Conservation (phyloP, 1,140 invertebrate genomes). For the Melitaea cinxia region DNA sequence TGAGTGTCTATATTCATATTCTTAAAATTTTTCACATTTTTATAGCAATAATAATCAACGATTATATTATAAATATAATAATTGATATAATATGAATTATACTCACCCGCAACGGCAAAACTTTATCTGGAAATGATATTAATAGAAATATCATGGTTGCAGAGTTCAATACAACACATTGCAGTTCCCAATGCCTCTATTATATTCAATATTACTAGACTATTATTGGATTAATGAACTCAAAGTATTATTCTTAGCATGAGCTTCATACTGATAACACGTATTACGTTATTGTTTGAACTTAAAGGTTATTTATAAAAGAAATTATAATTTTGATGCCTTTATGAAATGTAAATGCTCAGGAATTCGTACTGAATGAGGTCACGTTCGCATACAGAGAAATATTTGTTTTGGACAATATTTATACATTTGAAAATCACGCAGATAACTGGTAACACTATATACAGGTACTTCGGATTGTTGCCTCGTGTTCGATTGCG, state of each 20-base stretch:
- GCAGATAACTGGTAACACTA: not conserved
- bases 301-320: slow-evolving; percentile 25
- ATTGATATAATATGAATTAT: not conserved
- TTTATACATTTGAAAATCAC: not conserved
- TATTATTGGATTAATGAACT: slow-evolving; percentile 69
- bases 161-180: slow-evolving; percentile 65
- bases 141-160: slow-evolving; percentile 64
- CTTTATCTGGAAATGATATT: slow-evolving; percentile 66
- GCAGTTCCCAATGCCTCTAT: slow-evolving; percentile 58
- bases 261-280: slow-evolving; percentile 39
- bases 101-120: slow-evolving; percentile 39
- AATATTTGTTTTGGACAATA: not conserved
- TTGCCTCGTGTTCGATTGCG: not conserved
- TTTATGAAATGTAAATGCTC: not conserved
- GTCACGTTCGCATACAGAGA: not conserved
- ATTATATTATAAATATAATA: too few relatives aligned
- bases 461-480: not conserved
- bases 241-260: slow-evolving; percentile 46
- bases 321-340: not conserved
- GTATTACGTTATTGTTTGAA: slow-evolving; percentile 39
- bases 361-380: not conserved
- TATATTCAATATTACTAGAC: slow-evolving; percentile 51
- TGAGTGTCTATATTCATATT: not conserved
- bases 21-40: not conserved
- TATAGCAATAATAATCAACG: too few relatives aligned